Conservation (phyloP, 2,113 vertebrate species). For the Tinamus guttatus region DNA sequence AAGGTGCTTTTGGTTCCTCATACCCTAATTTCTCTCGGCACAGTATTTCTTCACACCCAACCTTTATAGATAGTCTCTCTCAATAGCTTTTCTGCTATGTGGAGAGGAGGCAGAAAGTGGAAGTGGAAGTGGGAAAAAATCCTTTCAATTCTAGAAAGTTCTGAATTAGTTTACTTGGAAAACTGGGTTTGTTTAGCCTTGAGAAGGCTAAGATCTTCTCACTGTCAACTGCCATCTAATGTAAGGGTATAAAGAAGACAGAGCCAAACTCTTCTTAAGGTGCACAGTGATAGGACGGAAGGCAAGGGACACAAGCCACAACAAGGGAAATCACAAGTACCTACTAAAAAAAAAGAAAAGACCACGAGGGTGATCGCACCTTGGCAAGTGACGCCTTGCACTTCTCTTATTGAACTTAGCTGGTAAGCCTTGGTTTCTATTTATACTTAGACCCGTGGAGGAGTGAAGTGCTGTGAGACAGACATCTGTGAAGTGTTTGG, state of each 20-base stretch:
- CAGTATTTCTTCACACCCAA: background rate
- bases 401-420: background rate
- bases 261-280: background rate
- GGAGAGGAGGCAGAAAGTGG: background rate
- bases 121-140: background rate
- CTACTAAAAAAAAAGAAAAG: background rate
- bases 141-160: background rate
- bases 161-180: background rate
- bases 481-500: background rate
- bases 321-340: background rate
- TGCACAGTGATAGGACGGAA: background rate
- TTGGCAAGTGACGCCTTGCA: background rate
- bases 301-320: background rate
- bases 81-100: background rate
- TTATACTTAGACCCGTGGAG: background rate
- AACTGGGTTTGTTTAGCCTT: background rate
- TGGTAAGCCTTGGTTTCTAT: background rate
- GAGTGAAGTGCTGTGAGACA: background rate
- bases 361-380: background rate
- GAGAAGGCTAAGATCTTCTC: background rate
- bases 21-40: background rate
- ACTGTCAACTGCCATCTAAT: background rate
- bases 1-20: background rate
- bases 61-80: background rate
- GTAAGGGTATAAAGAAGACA: background rate